Evolutionary conservation across 2,797 vertebrate species (phyloP).

Genomic region (Rhinella marina): DNA sequence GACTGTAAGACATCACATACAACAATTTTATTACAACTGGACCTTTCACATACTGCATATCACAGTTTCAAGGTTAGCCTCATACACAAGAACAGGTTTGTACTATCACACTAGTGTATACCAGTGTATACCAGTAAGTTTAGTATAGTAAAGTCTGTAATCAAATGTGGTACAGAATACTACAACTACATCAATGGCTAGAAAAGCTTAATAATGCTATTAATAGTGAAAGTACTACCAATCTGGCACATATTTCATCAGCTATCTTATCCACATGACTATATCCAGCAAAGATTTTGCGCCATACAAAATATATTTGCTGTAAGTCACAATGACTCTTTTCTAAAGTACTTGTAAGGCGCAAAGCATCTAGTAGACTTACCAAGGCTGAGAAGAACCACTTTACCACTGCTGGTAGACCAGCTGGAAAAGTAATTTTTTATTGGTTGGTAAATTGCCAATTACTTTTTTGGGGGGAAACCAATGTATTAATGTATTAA

Average conservation of each 20-base stretch:
- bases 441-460: neutral
- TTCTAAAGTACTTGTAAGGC: neutral
- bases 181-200: neutral
- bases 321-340: neutral
- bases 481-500: neutral
- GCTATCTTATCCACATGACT: neutral
- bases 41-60: conserved; percentile 41
- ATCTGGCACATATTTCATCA: neutral
- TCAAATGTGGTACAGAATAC: neutral
- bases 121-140: neutral
- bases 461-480: neutral
- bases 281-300: neutral
- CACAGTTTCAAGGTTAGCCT: conserved; percentile 30
- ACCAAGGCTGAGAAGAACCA: neutral
- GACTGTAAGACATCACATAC: conserved; percentile 31
- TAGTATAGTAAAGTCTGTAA: neutral
- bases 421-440: neutral
- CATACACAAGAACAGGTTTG: conserved; percentile 21
- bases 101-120: conserved; percentile 16
- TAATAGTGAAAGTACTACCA: neutral
- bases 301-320: neutral
- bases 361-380: neutral
- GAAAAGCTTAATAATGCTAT: neutral
- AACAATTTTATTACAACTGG: conserved; percentile 35
- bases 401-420: neutral